Percentiles rank a stretch among this genome's conserved stretches.
Conservation (phyloP, 2,113 vertebrate genomes). For the Oncorhynchus gorbuscha region DNA sequence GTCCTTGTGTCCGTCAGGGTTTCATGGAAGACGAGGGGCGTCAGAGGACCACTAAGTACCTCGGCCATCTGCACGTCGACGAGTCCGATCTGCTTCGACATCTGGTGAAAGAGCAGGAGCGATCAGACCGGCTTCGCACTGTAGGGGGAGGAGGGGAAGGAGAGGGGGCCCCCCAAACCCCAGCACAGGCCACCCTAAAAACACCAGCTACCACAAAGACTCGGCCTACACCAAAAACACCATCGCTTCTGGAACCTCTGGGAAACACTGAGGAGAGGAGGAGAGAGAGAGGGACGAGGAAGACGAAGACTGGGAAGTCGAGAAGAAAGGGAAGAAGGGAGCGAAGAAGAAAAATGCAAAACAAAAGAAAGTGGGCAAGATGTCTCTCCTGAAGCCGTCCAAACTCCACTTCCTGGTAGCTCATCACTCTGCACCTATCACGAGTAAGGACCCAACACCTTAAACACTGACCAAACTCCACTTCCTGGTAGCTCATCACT, state of each 20-base stretch:
- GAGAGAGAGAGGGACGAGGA: neutral
- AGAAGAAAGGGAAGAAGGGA: conserved; percentile 14
- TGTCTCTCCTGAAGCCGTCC: neutral
- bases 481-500: too few species aligned
- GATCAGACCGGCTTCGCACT: conserved; percentile 79
- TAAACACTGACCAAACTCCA: neutral
- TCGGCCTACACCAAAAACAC: neutral
- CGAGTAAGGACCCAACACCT: conserved; percentile 43
- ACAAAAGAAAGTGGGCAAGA: too few species aligned
- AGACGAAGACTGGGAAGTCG: neutral
- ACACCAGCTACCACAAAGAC: neutral
- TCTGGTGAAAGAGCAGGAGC: conserved; percentile 86
- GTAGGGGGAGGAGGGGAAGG: neutral
- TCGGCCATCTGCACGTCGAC: conserved; percentile 84
- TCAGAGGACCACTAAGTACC: conserved; percentile 92
- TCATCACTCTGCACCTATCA: conserved; percentile 14
- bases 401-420: neutral
- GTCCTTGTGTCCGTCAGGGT: too few species aligned
- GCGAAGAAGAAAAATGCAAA: conserved; percentile 14
- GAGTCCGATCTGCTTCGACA: conserved; percentile 84
- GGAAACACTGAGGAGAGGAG: neutral
- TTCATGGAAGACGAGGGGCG: conserved; percentile 97
- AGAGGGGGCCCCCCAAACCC: neutral
- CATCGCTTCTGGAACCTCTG: neutral
- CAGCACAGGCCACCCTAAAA: neutral